phyloP scores from a whole-genome alignment of 2,888 invertebrate genomes.

The Theretra japonica region DNA sequence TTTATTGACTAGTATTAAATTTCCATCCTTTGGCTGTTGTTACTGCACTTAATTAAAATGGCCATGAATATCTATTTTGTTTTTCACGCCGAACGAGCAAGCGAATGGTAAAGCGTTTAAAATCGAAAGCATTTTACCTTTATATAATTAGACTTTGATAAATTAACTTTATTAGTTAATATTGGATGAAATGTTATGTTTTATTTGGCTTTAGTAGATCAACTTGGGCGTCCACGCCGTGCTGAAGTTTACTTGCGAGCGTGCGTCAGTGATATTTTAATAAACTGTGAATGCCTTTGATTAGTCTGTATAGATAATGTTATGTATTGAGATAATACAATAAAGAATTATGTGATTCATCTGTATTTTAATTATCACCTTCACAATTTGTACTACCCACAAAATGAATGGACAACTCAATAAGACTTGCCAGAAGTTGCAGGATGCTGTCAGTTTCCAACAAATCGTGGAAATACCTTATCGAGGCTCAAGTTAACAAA shows the following conservation, averaged over 20 bases:
- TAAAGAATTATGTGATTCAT: conserved; percentile 49
- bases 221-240: conserved; percentile 36
- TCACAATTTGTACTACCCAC: not conserved
- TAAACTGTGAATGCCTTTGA: conserved; percentile 62
- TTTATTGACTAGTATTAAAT: not conserved
- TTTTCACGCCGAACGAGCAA: not conserved
- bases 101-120: conserved; percentile 6
- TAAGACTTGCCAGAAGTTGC: no score
- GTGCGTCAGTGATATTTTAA: conserved; percentile 54
- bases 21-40: conserved; percentile 11
- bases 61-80: not conserved
- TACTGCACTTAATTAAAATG: not conserved
- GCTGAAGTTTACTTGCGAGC: conserved; percentile 31
- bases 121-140: conserved; percentile 18
- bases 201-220: conserved; percentile 31
- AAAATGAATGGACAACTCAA: no score
- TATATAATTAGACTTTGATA: conserved; percentile 10
- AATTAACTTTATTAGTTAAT: conserved; percentile 24
- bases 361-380: conserved; percentile 30
- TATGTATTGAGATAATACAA: conserved; percentile 61
- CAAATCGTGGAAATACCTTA: no score
- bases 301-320: conserved; percentile 60
- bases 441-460: no score
- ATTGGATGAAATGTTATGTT: conserved; percentile 29
- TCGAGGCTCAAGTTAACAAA: no score